Conservation (phyloP, 2,888 invertebrate species). For the Apantesis nais region DNA sequence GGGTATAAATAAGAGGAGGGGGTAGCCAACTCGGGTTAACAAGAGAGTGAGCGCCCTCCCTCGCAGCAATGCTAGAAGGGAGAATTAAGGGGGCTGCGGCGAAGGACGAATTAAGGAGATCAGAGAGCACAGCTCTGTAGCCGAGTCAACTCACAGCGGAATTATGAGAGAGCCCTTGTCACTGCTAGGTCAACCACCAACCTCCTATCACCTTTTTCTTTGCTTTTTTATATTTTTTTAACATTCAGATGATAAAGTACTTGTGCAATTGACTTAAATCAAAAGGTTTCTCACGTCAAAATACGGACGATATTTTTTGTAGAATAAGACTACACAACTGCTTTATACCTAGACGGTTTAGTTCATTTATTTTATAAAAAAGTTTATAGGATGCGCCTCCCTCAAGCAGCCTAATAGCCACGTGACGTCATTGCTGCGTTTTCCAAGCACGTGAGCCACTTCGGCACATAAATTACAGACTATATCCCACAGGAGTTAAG, state of each 20-base stretch:
- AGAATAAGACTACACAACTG: slow-evolving; percentile 3
- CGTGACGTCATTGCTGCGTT: slow-evolving; percentile 78
- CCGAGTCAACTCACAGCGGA: slow-evolving; percentile 78
- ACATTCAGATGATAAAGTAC: neutral
- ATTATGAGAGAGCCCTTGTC: slow-evolving; percentile 65
- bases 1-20: slow-evolving; percentile 83
- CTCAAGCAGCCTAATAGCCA: slow-evolving; percentile 55
- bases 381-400: slow-evolving; percentile 37
- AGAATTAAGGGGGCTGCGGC: slow-evolving; percentile 83
- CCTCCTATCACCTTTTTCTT: slow-evolving; percentile 16
- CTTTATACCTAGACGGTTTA: slow-evolving; percentile 15
- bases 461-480: slow-evolving; percentile 80
- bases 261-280: neutral
- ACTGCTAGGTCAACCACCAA: slow-evolving; percentile 33
- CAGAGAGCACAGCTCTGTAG: slow-evolving; percentile 85
- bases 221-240: slow-evolving; percentile 3
- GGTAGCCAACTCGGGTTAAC: slow-evolving; percentile 82
- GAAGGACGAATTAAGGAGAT: slow-evolving; percentile 86
- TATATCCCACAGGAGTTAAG: slow-evolving; percentile 82
- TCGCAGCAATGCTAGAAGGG: slow-evolving; percentile 72
- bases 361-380: slow-evolving; percentile 13
- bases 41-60: slow-evolving; percentile 78
- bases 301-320: neutral
- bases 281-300: neutral
- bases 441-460: slow-evolving; percentile 77